Percentiles rank a stretch among this genome's conserved stretches.
Evolutionary conservation across 2,888 invertebrate genomes (phyloP).

Genomic region (Dorcus parallelipipedus): DNA sequence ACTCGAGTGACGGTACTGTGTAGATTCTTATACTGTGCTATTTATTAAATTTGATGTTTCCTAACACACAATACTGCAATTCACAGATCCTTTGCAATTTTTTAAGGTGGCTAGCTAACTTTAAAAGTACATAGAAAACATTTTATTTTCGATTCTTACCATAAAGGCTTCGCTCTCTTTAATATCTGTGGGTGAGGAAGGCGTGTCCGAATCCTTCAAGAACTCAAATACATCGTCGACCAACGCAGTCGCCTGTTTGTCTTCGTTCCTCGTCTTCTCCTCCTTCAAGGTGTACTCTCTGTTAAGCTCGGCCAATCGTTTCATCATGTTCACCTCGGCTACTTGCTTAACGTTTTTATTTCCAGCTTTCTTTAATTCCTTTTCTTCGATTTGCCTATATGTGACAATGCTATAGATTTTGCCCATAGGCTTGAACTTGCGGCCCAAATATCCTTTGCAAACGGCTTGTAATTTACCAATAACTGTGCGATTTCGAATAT

Average conservation of each 20-base stretch:
- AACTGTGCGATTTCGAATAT: conserved; percentile 64
- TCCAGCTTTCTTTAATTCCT: conserved; percentile 59
- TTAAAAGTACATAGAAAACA: neutral
- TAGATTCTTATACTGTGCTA: too few species aligned
- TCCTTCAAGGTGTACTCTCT: conserved; percentile 55
- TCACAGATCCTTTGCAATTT: too few species aligned
- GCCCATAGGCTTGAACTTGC: conserved; percentile 59
- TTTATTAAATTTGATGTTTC: too few species aligned
- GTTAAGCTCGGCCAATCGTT: conserved; percentile 63
- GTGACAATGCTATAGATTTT: conserved; percentile 42
- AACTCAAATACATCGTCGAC: conserved; percentile 69
- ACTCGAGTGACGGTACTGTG: too few species aligned
- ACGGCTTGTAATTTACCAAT: conserved; percentile 72
- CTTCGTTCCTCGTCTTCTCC: conserved; percentile 41
- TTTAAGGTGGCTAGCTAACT: neutral
- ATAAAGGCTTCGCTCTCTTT: conserved; percentile 27
- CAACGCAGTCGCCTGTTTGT: conserved; percentile 51
- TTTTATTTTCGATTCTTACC: conserved; percentile 25
- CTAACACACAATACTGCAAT: too few species aligned
- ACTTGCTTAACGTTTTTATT: conserved; percentile 62
- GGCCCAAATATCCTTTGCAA: conserved; percentile 72
- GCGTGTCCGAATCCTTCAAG: conserved; percentile 52
- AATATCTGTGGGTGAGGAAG: conserved; percentile 21
- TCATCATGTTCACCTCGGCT: conserved; percentile 69
- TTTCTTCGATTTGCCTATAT: conserved; percentile 58